phyloP scores from a whole-genome alignment of 2,797 vertebrate genomes.

The Eleutherodactylus coqui region DNA sequence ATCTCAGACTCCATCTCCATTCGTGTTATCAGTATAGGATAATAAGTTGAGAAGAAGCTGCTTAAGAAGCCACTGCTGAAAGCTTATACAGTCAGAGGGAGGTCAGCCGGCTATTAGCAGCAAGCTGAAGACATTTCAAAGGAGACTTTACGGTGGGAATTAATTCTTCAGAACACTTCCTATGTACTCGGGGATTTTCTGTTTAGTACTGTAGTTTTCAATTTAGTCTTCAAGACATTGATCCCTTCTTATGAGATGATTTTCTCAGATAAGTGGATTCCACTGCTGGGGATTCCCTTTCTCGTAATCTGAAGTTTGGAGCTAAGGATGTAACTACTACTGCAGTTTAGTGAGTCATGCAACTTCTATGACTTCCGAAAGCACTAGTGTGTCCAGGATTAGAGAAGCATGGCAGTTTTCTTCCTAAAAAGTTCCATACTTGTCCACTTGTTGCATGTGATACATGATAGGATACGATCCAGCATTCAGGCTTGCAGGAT shows the following conservation, averaged over 20 bases:
- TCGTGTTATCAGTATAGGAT: constrained; percentile 66
- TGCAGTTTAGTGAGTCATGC: too few relatives aligned
- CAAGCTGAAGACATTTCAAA: constrained; percentile 56
- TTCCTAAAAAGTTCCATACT: too few relatives aligned
- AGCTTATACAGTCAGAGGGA: constrained; percentile 71
- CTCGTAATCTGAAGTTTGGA: not conserved
- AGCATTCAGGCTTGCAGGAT: too few relatives aligned
- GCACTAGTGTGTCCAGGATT: too few relatives aligned
- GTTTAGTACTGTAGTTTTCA: not conserved
- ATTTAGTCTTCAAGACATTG: constrained; percentile 2
- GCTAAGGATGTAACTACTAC: not conserved
- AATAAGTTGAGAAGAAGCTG: constrained; percentile 67
- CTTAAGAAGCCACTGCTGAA: constrained; percentile 70
- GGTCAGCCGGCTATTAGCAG: constrained; percentile 69
- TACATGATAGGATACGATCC: too few relatives aligned
- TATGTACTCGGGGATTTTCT: not conserved
- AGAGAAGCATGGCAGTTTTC: too few relatives aligned
- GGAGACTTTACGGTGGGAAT: constrained; percentile 10
- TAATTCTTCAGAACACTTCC: constrained; percentile 23
- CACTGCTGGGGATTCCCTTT: not conserved
- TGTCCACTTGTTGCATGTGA: too few relatives aligned
- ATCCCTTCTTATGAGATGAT: constrained; percentile 1
- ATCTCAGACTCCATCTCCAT: constrained; percentile 75
- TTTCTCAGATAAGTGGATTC: not conserved
- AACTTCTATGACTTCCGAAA: not conserved